Conservation (phyloP, 2,888 invertebrate species). For the Cordilura impudica region DNA sequence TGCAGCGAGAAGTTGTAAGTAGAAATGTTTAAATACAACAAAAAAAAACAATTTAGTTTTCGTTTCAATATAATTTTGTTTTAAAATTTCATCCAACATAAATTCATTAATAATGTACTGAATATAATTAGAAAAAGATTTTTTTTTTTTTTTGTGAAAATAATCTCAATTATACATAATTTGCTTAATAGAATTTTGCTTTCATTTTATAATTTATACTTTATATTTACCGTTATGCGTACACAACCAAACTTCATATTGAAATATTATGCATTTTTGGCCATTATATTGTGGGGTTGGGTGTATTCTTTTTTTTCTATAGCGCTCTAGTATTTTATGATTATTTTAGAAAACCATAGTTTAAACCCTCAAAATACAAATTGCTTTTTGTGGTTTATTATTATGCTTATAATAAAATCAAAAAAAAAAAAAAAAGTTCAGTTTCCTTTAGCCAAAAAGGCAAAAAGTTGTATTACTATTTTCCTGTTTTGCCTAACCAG, state of each 20-base stretch:
- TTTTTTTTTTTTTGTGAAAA: too few species aligned
- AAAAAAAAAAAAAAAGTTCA: neutral
- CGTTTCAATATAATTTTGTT: neutral
- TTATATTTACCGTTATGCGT: neutral
- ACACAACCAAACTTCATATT: neutral
- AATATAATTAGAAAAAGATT: too few species aligned
- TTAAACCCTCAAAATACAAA: slow-evolving; percentile 35
- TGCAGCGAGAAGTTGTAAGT: slow-evolving; percentile 91
- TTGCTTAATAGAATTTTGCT: neutral
- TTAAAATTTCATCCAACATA: too few species aligned
- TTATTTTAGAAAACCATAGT: slow-evolving; percentile 3
- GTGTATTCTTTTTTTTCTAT: too few species aligned
- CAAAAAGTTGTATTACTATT: neutral
- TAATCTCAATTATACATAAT: neutral
- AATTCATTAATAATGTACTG: too few species aligned
- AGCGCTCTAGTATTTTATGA: slow-evolving; percentile 9
- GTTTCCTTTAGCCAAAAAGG: slow-evolving; percentile 27
- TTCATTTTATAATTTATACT: neutral
- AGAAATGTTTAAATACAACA: neutral
- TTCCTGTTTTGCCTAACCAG: neutral
- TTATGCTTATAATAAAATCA: slow-evolving; percentile 27
- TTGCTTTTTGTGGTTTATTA: slow-evolving; percentile 37
- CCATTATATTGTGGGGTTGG: neutral
- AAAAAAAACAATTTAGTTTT: too few species aligned
- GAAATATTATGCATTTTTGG: neutral